These are phyloP conservation scores for Episyrphus balteatus DNA, from an alignment of 1,140 invertebrate genomes.

Conservation along the genomic window DNA sequence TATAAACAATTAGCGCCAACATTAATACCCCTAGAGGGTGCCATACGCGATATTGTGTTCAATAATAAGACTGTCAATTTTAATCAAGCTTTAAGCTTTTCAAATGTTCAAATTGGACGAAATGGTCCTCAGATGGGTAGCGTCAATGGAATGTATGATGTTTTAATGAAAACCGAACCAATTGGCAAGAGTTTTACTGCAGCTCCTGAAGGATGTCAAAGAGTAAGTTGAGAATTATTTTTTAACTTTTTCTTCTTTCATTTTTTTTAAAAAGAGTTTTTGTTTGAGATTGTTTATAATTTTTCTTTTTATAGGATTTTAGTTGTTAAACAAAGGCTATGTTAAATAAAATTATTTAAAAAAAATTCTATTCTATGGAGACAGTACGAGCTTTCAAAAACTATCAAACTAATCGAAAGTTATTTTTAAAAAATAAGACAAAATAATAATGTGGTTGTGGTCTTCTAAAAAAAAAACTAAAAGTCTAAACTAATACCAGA, in stretches of 20 bases:
- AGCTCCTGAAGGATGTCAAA: constrained; percentile 35
- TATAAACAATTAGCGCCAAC: constrained; percentile 26
- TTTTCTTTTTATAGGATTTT: constrained; percentile 34
- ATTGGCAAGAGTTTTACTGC: constrained; percentile 36
- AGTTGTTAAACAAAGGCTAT: constrained; percentile 18
- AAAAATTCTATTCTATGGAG: no score
- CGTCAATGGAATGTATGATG: constrained; percentile 34
- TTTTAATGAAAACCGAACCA: constrained; percentile 36
- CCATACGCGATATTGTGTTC: constrained; percentile 69
- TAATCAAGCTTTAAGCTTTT: constrained; percentile 51
- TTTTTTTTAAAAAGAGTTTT: constrained; percentile 11
- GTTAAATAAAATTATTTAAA: neutral
- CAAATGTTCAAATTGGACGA: constrained; percentile 61
- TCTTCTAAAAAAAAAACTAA: no score
- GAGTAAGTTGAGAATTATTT: constrained; percentile 24
- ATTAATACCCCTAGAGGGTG: constrained; percentile 56
- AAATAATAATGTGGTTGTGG: no score
- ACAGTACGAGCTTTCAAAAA: no score
- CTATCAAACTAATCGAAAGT: no score
- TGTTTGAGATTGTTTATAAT: constrained; percentile 10
- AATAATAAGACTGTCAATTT: constrained; percentile 59
- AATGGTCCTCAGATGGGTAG: constrained; percentile 48
- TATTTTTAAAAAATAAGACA: no score
- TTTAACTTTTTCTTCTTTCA: neutral
- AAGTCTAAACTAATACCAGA: no score